phyloP scores from a whole-genome alignment of 2,113 vertebrate genomes.

The Bufo gargarizans region DNA sequence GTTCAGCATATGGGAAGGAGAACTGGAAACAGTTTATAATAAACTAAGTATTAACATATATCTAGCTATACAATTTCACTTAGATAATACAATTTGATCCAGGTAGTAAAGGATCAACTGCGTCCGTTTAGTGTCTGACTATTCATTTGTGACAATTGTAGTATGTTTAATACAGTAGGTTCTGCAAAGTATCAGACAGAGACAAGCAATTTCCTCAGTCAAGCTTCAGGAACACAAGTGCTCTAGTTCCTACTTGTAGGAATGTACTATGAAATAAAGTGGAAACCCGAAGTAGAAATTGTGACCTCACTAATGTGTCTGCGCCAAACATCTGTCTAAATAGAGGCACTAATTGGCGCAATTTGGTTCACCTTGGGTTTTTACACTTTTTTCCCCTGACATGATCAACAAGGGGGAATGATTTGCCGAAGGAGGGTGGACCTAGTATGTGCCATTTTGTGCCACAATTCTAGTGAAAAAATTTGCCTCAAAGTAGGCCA shows the following conservation, averaged over 20 bases:
- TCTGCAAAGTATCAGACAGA: background rate
- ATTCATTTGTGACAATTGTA: background rate
- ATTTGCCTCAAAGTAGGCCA: no score
- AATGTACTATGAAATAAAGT: conserved; percentile 6
- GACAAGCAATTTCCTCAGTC: background rate
- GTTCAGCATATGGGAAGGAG: background rate
- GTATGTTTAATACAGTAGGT: background rate
- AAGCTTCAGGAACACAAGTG: conserved; percentile 31
- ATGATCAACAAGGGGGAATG: no score
- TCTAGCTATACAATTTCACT: background rate
- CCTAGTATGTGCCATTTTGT: no score
- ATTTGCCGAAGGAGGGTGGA: no score
- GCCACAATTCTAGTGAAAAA: no score
- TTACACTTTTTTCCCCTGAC: no score
- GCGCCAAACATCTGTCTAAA: no score
- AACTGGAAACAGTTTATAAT: background rate
- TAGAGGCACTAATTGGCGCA: no score
- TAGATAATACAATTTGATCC: background rate
- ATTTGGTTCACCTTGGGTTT: no score
- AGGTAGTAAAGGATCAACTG: background rate
- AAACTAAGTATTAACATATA: background rate
- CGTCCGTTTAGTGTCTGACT: background rate
- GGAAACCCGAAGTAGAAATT: background rate
- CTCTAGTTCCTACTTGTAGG: background rate
- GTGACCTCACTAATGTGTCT: background rate